Conservation (phyloP, 2,797 vertebrate species). For the Xiphorhynchus erythropygius region DNA sequence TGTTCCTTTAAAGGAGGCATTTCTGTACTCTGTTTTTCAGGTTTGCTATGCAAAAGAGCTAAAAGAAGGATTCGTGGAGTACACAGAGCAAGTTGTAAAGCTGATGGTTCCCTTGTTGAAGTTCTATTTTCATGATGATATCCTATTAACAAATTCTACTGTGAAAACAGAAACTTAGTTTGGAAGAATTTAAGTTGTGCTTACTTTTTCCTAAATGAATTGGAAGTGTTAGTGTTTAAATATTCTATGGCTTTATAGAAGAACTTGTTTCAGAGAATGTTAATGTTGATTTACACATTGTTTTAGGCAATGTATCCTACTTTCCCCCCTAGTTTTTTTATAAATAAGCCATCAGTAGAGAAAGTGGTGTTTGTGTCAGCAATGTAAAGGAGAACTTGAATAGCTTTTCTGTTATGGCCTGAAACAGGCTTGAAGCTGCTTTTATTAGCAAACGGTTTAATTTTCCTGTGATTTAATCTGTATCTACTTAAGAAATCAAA, state of each 20-base stretch:
- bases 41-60: constrained; percentile 98
- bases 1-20: not conserved
- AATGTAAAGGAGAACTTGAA: not conserved
- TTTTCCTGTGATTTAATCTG: not conserved
- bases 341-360: not conserved
- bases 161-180: not conserved
- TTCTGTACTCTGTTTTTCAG: constrained; percentile 72
- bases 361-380: not conserved
- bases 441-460: not conserved
- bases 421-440: not conserved
- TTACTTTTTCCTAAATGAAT: not conserved
- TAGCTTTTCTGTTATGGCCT: not conserved
- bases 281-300: not conserved
- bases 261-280: not conserved
- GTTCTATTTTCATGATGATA: constrained; percentile 99
- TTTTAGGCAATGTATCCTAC: not conserved
- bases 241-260: not conserved
- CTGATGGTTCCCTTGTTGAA: constrained; percentile 98
- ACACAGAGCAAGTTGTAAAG: constrained; percentile 98
- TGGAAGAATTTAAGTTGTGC: not conserved
- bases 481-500: not conserved
- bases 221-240: not conserved
- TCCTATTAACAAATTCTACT: constrained; percentile 77
- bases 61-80: constrained; percentile 98
- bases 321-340: not conserved